These are phyloP conservation scores for Cylloceria caligata DNA, from an alignment of 2,888 invertebrate species.

Conservation along the genomic window DNA sequence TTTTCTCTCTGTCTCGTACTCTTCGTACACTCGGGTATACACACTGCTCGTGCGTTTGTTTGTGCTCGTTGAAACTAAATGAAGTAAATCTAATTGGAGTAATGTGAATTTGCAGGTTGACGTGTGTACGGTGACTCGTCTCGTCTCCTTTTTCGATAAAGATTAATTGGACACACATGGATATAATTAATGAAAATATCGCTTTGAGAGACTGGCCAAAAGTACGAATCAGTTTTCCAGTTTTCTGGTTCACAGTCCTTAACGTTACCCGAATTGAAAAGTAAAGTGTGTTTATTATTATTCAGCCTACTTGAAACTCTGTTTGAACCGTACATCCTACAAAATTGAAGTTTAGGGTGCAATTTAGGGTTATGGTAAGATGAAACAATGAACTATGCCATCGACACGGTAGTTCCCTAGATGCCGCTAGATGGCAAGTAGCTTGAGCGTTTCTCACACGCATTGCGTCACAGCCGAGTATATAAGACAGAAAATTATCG, in stretches of 20 bases:
- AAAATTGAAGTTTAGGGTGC: too few relatives aligned
- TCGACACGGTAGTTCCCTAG: not conserved
- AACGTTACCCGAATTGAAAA: not conserved
- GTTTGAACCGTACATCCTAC: too few relatives aligned
- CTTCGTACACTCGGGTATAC: constrained; percentile 54
- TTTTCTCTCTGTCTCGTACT: constrained; percentile 56
- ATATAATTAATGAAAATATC: constrained; percentile 33
- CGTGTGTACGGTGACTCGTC: constrained; percentile 58
- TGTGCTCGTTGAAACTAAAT: constrained; percentile 19
- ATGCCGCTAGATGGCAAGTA: not conserved
- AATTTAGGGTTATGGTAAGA: too few relatives aligned
- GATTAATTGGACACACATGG: constrained; percentile 26
- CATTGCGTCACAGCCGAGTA: not conserved
- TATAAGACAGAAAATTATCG: not conserved
- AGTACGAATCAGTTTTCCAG: not conserved
- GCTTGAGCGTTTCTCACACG: not conserved
- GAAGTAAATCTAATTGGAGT: constrained; percentile 62
- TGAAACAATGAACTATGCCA: too few relatives aligned
- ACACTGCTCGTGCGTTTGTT: not conserved
- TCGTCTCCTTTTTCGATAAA: constrained; percentile 32
- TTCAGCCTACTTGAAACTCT: too few relatives aligned
- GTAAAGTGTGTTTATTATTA: not conserved
- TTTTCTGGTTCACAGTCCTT: not conserved
- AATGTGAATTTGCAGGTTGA: constrained; percentile 56
- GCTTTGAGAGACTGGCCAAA: not conserved